A percentile compares a stretch with the other conserved stretches of the same genome.
phyloP scores from a whole-genome alignment of 2,797 vertebrate species.

The Epinephelus malabaricus region DNA sequence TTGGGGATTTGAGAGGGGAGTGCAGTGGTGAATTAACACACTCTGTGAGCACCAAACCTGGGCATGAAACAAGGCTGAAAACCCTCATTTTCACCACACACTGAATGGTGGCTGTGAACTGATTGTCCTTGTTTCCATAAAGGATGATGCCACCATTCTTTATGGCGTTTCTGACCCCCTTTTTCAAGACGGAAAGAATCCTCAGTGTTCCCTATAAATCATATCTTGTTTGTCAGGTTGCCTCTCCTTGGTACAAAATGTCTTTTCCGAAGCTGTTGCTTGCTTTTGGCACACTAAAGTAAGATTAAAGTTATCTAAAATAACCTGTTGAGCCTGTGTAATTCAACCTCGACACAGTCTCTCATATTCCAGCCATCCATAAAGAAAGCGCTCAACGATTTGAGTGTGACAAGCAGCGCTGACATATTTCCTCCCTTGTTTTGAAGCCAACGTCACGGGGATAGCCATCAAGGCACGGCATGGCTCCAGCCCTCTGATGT shows the following conservation, averaged over 20 bases:
- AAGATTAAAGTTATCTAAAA: conserved; percentile 46
- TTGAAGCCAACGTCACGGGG: conserved; percentile 41
- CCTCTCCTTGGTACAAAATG: not conserved
- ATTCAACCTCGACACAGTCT: conserved; percentile 37
- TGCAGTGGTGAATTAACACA: conserved; percentile 14
- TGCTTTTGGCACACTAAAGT: conserved; percentile 23
- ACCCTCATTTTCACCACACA: conserved; percentile 4
- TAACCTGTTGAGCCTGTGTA: conserved; percentile 43
- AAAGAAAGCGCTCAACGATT: conserved; percentile 43
- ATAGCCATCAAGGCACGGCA: conserved; percentile 32
- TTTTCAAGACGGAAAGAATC: conserved; percentile 6
- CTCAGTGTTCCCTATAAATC: not conserved
- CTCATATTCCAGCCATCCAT: conserved; percentile 50
- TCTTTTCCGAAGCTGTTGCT: conserved; percentile 35
- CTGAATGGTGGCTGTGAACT: not conserved
- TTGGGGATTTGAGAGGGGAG: conserved; percentile 45
- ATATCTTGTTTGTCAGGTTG: conserved; percentile 3
- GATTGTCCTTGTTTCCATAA: not conserved
- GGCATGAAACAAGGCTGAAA: conserved; percentile 28
- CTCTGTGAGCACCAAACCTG: conserved; percentile 45
- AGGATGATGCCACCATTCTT: not conserved
- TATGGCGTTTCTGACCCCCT: not conserved
- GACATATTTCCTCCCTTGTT: conserved; percentile 54
- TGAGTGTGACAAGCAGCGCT: conserved; percentile 31
- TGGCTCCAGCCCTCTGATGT: conserved; percentile 33